Percentiles rank a stretch among this genome's conserved stretches.
Conservation (phyloP, 1,140 invertebrate species). For the Tribolium castaneum region DNA sequence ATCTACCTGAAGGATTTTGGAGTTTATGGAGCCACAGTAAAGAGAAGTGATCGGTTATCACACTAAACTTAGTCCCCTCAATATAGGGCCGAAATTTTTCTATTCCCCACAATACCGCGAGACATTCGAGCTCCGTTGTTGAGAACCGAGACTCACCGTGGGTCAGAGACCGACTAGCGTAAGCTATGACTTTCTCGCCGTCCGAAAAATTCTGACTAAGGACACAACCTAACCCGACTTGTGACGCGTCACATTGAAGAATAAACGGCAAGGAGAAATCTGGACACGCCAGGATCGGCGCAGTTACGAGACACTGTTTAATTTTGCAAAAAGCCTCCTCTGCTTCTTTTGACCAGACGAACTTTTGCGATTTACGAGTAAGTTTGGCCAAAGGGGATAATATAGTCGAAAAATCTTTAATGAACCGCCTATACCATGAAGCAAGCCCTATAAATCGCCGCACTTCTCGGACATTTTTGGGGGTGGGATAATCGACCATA, state of each 20-base stretch:
- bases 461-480: constrained; percentile 44
- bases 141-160: constrained; percentile 61
- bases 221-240: constrained; percentile 54
- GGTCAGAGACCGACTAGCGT: constrained; percentile 61
- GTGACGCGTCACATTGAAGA: constrained; percentile 50
- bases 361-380: constrained; percentile 44
- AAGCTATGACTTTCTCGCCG: constrained; percentile 59
- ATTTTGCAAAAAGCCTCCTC: constrained; percentile 38
- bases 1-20: constrained; percentile 61
- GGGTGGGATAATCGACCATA: constrained; percentile 48
- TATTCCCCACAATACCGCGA: constrained; percentile 64
- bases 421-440: constrained; percentile 48
- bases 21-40: constrained; percentile 64
- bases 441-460: constrained; percentile 53
- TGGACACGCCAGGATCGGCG: constrained; percentile 40
- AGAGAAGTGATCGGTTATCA: constrained; percentile 66
- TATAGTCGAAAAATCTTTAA: constrained; percentile 53
- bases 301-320: constrained; percentile 23
- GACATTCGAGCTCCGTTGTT: constrained; percentile 65
- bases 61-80: constrained; percentile 62
- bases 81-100: constrained; percentile 64
- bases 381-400: constrained; percentile 47
- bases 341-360: constrained; percentile 24
- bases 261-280: constrained; percentile 36
- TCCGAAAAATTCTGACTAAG: constrained; percentile 52